Evolutionary conservation across 2,113 vertebrate genomes (phyloP), one percentile per base, ranked within the genome.

Genomic region (Ondatra zibethicus): DNA sequence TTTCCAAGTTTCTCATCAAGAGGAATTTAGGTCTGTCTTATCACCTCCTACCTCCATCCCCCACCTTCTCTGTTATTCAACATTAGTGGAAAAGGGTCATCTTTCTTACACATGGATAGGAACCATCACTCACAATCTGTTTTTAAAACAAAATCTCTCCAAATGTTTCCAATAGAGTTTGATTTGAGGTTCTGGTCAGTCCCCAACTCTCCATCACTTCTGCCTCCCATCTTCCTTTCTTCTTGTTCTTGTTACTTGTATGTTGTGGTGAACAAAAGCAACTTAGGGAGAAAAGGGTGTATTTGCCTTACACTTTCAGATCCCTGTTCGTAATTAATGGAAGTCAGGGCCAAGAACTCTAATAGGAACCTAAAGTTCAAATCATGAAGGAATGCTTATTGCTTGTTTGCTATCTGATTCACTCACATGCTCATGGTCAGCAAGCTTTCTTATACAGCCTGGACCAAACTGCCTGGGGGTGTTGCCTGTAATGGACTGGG

Each of bases 101-200:
- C 45, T 92, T 72, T 89, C n/a, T 68, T 82, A 93, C 52, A 77
- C 19, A 47, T 45, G 75, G 39, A 66, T 77, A 58, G 39, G 80
- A 55, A 88, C 19, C 23, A 78, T 25, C 70, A 19, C 42, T 86
- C 77, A 89, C 47, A 89, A 75, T 27, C 45, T 76, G 55, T 50
- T 95, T 95, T 92, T 55, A 93, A 85, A 19, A 80, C 68, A 94
- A 33, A 33, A 85, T 93, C 17, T 93, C n/a, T 96, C n/a, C 16
- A 82, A 81, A 87, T 0, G 1, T 96, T 96, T 90, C 68, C 45
- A 63, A 73, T 88, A 29, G 68, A 88, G 6, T 92, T 95, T 84
- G 21, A 42, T 63, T 89, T 93, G 85, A 87, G 27, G 31, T 82
- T 13, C n/a, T 58, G 47, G n/a, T 14, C 9, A 81, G 50, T 50